Evolutionary conservation across 2,113 vertebrate genomes (phyloP), one percentile per base, ranked within the genome.

Genomic region (Stercorarius parasiticus): DNA sequence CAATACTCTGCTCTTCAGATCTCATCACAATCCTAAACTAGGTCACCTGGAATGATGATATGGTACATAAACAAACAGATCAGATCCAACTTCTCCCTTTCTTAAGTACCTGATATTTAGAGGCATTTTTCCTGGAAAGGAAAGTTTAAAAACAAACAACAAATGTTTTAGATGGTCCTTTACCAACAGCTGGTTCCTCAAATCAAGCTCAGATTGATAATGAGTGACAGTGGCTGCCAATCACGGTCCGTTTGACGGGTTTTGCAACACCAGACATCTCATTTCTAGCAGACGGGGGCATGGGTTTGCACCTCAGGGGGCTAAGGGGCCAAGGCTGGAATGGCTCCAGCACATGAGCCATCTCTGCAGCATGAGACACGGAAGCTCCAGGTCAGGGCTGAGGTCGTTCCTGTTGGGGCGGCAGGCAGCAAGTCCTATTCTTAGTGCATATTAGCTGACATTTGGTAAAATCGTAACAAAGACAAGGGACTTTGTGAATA

Each of bases 1-100:
- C 90, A 95, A 90, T 94, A 94, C 64, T 79, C 71, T 53, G 45
- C 71, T 97, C 88, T 95, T 97, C 96, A 94, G 76, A 90, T 90
- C 67, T 92, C 96, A 93, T 94, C 74, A 86, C 45, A 73, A 29
- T 92, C 82, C 50, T 83, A 82, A 96, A 95, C 78, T 59, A 94
- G 95, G 95, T 95, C 95, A 96, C 88, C 76, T 93, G 95, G 82
- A 97, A 92, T 61, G 72, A 81, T 1, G 3, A 18, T 65, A 50
- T 6, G 17, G 53, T 45, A 94, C 38, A 70, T 32, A 72, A 92
- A 90, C 53, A 93, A 93, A 67, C 11, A 90, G 40, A 89, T 53
- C 36, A 38, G 13, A 83, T 66, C 59, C 47, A 91, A 30, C 29
- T 82, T 80, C 62, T 70, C 32, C 34, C 6, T 62, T 86, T 69